Percentiles rank a stretch among this genome's conserved stretches.
Evolutionary conservation across 2,888 invertebrate species (phyloP).

Genomic region (Hecatera dysodea): DNA sequence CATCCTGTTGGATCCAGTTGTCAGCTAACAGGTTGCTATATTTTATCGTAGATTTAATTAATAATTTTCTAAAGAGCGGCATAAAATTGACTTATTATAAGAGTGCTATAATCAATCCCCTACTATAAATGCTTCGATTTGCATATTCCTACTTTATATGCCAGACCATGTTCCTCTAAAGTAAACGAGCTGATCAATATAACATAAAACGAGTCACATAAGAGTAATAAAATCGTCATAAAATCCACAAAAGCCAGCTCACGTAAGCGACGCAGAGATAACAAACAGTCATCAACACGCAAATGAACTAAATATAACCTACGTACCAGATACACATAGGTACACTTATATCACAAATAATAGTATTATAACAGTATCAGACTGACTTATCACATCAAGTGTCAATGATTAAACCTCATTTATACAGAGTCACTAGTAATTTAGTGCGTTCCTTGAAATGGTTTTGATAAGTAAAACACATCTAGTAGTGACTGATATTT

Average conservation of each 20-base stretch:
- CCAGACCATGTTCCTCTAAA: constrained; percentile 28
- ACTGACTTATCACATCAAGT: background rate
- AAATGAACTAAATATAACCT: constrained; percentile 35
- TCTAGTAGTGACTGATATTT: too few relatives aligned
- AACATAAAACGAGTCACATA: constrained; percentile 48
- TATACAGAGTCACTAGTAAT: background rate
- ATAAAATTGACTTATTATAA: constrained; percentile 14
- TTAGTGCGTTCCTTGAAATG: too few relatives aligned
- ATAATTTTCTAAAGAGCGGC: background rate
- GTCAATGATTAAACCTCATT: background rate
- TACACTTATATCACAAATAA: background rate
- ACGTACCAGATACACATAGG: background rate
- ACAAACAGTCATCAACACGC: constrained; percentile 51
- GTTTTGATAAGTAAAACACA: too few relatives aligned
- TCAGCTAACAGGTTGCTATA: constrained; percentile 19
- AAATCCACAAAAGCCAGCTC: constrained; percentile 48
- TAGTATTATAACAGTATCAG: background rate
- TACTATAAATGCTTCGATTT: constrained; percentile 4
- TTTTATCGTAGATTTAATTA: constrained; percentile 26
- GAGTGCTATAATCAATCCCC: constrained; percentile 27
- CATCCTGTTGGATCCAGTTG: constrained; percentile 18
- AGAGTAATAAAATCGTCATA: constrained; percentile 56
- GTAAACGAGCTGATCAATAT: constrained; percentile 52
- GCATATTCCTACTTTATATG: constrained; percentile 33
- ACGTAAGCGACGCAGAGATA: constrained; percentile 44